Base-by-base conservation (phyloP, 2,888 invertebrate species). In the Andrena flavipes region DNA sequence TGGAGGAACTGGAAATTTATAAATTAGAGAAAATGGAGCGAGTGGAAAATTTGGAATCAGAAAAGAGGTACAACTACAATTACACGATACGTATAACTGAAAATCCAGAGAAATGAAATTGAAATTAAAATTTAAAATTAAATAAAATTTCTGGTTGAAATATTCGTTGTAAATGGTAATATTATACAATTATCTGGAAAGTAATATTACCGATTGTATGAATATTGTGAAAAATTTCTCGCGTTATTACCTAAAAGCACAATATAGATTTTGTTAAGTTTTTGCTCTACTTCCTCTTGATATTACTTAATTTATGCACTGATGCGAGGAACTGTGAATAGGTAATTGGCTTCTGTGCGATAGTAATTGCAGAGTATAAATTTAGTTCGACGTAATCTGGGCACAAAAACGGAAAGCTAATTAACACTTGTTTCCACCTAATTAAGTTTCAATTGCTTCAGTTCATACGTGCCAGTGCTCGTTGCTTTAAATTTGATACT, bases 351-450 rank as follows among this genome's bases (percentile, higher is more conserved):
- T 6, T 20, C 54, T 13, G 23, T 60, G 26, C 68, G 62, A 10
- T 16, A 10, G 23, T 76, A 54, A 76, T 71, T 71, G 42, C 42
- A 5, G 2, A 29, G 49, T 20, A 60, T 67, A 65, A 60, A 65
- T 59, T 51, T 29, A 7, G 35, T 13, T 60, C 65, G 54, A 10
- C 23, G 63, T 42, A 70, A 70, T 63, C 49, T 23, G n/a, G 4
- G 10, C 20, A 26, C 20, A 23, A 63, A 23, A 56, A 48, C 42
- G 13, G 2, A 26, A n/a, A 42, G 23, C 75, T 42, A 77, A 77
- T 77, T 77, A 77, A 23, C 59, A 49, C 33, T 60, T 65, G 35
- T 64, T 74, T 74, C 49, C 65, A n/a, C 10, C 23, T 65, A 60
- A 74, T 74, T 77, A 35, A 74, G 16, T 35, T 29, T 23, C n/a